Conservation (phyloP, 2,888 invertebrate genomes). For the Tolmerus cingulatus region DNA sequence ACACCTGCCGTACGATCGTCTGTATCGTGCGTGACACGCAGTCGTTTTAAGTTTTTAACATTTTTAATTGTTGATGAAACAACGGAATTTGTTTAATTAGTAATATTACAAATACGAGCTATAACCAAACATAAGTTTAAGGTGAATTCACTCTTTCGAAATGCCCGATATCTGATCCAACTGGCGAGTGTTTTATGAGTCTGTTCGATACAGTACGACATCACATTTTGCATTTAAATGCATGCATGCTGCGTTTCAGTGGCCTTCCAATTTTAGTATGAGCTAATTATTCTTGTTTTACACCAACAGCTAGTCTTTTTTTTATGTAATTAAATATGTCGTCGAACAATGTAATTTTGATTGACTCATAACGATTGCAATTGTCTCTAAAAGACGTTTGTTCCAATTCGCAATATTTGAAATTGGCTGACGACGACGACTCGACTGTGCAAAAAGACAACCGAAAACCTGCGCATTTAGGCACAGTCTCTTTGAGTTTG, state of each 20-base stretch:
- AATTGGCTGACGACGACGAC: neutral
- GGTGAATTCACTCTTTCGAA: neutral
- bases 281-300: neutral
- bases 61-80: neutral
- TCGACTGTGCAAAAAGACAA: neutral
- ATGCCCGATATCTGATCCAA: neutral
- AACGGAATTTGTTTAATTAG: neutral
- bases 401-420: neutral
- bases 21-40: neutral
- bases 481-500: neutral
- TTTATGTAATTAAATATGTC: neutral
- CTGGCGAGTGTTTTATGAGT: neutral
- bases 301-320: neutral
- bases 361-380: neutral
- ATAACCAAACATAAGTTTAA: neutral
- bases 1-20: neutral
- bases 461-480: neutral
- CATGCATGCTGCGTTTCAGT: neutral
- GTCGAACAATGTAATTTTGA: neutral
- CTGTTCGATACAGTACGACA: neutral
- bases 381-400: neutral
- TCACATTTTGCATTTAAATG: neutral
- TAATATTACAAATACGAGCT: neutral
- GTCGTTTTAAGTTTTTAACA: neutral
- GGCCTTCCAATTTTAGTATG: neutral